Evolutionary conservation across 2,888 invertebrate species (phyloP).

Genomic region (Apomyelois bistriatella): DNA sequence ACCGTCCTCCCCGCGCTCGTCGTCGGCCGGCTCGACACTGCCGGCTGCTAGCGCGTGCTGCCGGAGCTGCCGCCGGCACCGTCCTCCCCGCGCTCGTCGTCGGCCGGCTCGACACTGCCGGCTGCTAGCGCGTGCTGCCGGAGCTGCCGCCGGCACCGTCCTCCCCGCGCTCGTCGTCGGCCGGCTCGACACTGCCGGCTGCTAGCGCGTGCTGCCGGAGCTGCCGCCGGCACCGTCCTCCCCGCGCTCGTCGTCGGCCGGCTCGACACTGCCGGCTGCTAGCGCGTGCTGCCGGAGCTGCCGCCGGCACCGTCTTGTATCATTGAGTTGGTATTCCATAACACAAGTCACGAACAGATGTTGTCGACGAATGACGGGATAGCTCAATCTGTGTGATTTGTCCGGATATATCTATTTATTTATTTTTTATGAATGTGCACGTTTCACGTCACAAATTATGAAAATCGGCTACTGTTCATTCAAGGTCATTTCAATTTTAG

Average conservation of each 20-base stretch:
- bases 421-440: no score
- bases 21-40: conserved; percentile 51
- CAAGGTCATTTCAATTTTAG: no score
- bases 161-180: conserved; percentile 60
- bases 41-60: conserved; percentile 68
- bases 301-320: conserved; percentile 78
- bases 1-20: conserved; percentile 53
- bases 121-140: conserved; percentile 76
- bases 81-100: conserved; percentile 57
- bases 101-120: conserved; percentile 43
- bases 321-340: no score
- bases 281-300: conserved; percentile 82
- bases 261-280: conserved; percentile 33
- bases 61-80: conserved; percentile 83
- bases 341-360: no score
- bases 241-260: conserved; percentile 58
- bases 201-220: conserved; percentile 80
- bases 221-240: conserved; percentile 79
- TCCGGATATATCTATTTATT: no score
- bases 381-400: no score
- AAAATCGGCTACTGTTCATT: no score
- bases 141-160: conserved; percentile 81
- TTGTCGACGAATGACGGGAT: no score
- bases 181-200: conserved; percentile 37
- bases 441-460: no score